Evolutionary conservation across 2,113 vertebrate species (phyloP).

Genomic region (Elephantulus edwardii): DNA sequence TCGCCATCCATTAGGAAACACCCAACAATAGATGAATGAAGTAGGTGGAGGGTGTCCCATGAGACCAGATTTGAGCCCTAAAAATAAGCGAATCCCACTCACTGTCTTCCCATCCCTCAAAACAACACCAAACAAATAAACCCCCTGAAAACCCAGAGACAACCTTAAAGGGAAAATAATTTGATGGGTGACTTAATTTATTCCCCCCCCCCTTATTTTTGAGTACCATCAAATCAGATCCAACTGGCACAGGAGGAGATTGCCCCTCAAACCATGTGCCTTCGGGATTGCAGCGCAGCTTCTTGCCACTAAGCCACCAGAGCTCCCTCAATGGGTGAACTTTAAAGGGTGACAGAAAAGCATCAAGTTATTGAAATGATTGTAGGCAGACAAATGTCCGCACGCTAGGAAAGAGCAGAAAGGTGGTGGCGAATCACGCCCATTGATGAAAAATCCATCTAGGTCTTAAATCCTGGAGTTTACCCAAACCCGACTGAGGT

Average conservation of each 20-base stretch:
- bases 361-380: neutral
- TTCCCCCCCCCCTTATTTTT: too few species aligned
- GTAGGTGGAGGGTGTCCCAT: too few species aligned
- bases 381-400: neutral
- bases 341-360: neutral
- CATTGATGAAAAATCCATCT: slow-evolving; percentile 35
- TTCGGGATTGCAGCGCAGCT: too few species aligned
- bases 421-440: neutral
- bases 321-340: neutral
- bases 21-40: too few species aligned
- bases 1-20: too few species aligned
- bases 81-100: neutral
- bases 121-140: neutral
- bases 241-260: too few species aligned
- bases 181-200: neutral
- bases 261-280: too few species aligned
- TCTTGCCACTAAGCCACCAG: too few species aligned
- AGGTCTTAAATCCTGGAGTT: slow-evolving; percentile 39
- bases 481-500: slow-evolving; percentile 49
- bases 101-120: neutral
- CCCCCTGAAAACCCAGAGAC: neutral
- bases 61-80: neutral
- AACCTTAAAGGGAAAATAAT: neutral
- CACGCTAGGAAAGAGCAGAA: neutral
- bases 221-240: too few species aligned